A percentile compares a stretch with the other conserved stretches of the same genome.
These are phyloP conservation scores for Sceloporus undulatus DNA, from an alignment of 2,113 vertebrate genomes.

Conservation along the genomic window DNA sequence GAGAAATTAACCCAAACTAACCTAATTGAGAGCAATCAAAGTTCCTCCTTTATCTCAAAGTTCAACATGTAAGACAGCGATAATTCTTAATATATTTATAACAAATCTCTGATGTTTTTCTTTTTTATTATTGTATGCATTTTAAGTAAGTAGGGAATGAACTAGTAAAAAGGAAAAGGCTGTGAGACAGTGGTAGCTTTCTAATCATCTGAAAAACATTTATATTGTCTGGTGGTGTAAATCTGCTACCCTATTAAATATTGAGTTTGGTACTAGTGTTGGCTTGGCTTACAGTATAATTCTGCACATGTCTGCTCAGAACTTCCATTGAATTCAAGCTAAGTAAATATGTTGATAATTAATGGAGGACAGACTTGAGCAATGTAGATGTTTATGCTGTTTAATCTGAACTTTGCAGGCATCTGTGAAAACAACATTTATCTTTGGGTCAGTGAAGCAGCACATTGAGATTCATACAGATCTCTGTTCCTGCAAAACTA, in stretches of 20 bases:
- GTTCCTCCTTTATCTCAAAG: too few species aligned
- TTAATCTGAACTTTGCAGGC: background rate
- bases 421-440: background rate
- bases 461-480: background rate
- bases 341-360: background rate
- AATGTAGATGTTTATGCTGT: background rate
- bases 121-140: background rate
- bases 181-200: background rate
- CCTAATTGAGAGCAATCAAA: too few species aligned
- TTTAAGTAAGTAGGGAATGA: background rate
- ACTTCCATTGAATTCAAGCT: background rate
- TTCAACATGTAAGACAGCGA: too few species aligned
- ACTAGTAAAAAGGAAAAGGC: background rate
- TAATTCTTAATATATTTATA: too few species aligned
- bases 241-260: background rate
- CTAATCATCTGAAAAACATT: background rate
- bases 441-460: background rate
- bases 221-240: background rate
- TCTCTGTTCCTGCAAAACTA: background rate
- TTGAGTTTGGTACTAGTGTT: background rate
- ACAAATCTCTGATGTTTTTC: background rate
- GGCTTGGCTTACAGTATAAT: background rate
- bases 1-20: too few species aligned
- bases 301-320: background rate
- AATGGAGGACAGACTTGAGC: background rate